A percentile compares a stretch with the other conserved stretches of the same genome.
phyloP scores from a whole-genome alignment of 2,113 vertebrate species.

The Datnioides undecimradiatus region DNA sequence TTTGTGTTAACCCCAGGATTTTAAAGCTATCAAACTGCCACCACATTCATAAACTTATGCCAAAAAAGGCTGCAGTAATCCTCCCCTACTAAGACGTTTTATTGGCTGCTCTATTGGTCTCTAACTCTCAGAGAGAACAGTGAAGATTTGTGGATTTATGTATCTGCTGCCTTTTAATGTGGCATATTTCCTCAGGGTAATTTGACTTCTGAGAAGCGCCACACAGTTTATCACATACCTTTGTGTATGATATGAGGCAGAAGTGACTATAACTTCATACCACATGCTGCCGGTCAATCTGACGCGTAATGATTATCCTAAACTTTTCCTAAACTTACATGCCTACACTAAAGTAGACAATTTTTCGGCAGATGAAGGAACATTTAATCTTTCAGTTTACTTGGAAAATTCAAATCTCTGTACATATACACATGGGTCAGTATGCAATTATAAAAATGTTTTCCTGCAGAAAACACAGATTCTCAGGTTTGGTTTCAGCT shows the following conservation, averaged over 20 bases:
- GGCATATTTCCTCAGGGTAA: not conserved
- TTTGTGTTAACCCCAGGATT: slow-evolving; percentile 21
- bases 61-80: slow-evolving; percentile 33
- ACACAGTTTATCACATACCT: not conserved
- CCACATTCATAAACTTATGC: slow-evolving; percentile 20
- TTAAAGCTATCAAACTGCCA: slow-evolving; percentile 41
- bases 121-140: not conserved
- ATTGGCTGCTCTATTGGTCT: not conserved
- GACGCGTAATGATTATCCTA: not conserved
- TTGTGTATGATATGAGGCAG: not conserved
- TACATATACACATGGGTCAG: too few species aligned
- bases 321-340: too few species aligned
- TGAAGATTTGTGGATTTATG: not conserved
- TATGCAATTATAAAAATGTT: too few species aligned
- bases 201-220: not conserved
- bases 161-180: not conserved
- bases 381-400: not conserved
- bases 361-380: not conserved
- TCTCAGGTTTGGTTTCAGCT: slow-evolving; percentile 7
- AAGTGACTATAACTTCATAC: not conserved
- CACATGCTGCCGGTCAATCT: not conserved
- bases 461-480: slow-evolving; percentile 2
- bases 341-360: not conserved
- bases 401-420: not conserved
- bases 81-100: not conserved